These are phyloP conservation scores for Lepidurus couesii DNA, from an alignment of 1,140 invertebrate species.

Conservation along the genomic window DNA sequence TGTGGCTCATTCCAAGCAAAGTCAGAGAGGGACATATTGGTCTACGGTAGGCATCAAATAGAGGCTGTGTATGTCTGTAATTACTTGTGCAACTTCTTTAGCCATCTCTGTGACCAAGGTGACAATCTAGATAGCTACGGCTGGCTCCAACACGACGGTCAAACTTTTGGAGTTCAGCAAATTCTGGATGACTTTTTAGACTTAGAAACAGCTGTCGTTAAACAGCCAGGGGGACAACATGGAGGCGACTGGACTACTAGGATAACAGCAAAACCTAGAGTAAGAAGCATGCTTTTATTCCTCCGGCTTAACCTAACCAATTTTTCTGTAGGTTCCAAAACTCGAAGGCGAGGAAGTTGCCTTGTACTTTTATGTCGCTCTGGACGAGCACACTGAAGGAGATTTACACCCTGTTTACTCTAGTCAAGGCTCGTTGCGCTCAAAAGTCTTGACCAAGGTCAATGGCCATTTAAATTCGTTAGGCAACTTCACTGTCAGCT, in stretches of 20 bases:
- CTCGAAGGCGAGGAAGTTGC: constrained; percentile 51
- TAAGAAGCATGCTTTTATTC: constrained; percentile 40
- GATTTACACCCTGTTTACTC: constrained; percentile 50
- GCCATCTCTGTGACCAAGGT: constrained; percentile 90
- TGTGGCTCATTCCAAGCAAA: constrained; percentile 87
- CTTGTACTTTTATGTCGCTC: constrained; percentile 68
- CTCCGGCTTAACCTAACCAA: neutral
- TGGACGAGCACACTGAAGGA: constrained; percentile 62
- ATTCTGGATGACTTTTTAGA: constrained; percentile 72
- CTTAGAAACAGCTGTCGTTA: constrained; percentile 83
- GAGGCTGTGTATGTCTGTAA: neutral
- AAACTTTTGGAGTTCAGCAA: constrained; percentile 83
- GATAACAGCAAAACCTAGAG: constrained; percentile 62
- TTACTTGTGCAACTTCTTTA: constrained; percentile 41
- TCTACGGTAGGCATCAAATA: constrained; percentile 51
- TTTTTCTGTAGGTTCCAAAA: constrained; percentile 26
- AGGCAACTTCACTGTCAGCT: constrained; percentile 65
- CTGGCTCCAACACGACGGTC: constrained; percentile 89
- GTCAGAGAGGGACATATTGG: constrained; percentile 59
- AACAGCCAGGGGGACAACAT: constrained; percentile 65
- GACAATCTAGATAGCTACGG: constrained; percentile 73
- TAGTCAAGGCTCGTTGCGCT: neutral
- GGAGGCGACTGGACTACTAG: constrained; percentile 91
- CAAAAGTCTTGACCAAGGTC: constrained; percentile 52
- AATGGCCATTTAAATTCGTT: constrained; percentile 68